Percentiles rank a stretch among this genome's conserved stretches.
phyloP scores from a whole-genome alignment of 2,888 invertebrate species.

The Anaspis maculata region DNA sequence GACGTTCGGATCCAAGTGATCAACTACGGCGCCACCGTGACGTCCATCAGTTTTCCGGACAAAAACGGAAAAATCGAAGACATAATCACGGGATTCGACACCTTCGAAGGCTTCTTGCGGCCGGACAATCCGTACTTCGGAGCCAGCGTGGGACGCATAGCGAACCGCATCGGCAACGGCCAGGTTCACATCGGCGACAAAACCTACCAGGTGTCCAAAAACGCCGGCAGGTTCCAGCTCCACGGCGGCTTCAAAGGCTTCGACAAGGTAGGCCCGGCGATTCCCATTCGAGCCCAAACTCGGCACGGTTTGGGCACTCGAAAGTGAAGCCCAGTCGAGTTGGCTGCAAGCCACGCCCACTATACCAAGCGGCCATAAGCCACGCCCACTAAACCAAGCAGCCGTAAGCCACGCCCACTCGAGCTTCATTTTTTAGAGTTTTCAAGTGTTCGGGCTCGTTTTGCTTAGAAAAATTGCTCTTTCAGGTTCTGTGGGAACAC shows the following conservation, averaged over 20 bases:
- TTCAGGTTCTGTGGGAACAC: slow-evolving; percentile 63
- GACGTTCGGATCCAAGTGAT: slow-evolving; percentile 60
- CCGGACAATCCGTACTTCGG: slow-evolving; percentile 69
- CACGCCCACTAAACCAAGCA: no score
- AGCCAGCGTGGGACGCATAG: slow-evolving; percentile 70
- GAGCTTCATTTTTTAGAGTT: no score
- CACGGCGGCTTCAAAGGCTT: slow-evolving; percentile 76
- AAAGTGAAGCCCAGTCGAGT: no score
- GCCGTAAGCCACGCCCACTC: no score
- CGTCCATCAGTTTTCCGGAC: slow-evolving; percentile 66
- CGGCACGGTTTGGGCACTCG: no score
- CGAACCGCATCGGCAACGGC: slow-evolving; percentile 64
- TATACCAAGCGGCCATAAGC: no score
- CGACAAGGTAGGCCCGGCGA: slow-evolving; percentile 58
- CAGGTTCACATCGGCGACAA: slow-evolving; percentile 56
- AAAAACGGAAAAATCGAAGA: slow-evolving; percentile 61
- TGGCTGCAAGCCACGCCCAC: no score
- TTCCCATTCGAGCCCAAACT: no score
- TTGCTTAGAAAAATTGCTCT: no score
- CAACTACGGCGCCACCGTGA: slow-evolving; percentile 78
- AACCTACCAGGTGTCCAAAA: slow-evolving; percentile 56
- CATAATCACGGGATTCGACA: slow-evolving; percentile 66
- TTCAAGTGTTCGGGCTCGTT: no score
- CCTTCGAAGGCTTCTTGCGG: slow-evolving; percentile 49
- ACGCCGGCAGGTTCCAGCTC: slow-evolving; percentile 58